Evolutionary conservation across 1,140 invertebrate genomes (phyloP).

Genomic region (Radopholus similis): DNA sequence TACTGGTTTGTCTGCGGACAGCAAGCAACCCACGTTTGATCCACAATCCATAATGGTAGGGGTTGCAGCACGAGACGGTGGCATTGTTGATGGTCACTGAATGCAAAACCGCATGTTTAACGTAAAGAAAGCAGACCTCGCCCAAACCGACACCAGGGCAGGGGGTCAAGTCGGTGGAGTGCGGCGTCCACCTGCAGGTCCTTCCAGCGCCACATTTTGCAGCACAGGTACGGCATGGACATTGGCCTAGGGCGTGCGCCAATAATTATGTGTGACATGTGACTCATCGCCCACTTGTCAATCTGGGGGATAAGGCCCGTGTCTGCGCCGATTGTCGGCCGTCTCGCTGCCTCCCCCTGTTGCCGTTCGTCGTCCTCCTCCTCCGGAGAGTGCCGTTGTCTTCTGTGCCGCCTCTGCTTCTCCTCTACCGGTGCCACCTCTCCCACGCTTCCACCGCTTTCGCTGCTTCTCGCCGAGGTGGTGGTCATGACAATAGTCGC

Average conservation of each 20-base stretch:
- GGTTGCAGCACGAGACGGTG: constrained; percentile 59
- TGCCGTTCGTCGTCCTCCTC: neutral
- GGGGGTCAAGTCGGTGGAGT: constrained; percentile 55
- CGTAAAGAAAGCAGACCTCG: constrained; percentile 11
- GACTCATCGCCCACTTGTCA: constrained; percentile 26
- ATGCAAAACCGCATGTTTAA: too few species aligned
- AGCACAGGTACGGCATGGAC: constrained; percentile 59
- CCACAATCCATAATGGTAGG: constrained; percentile 58
- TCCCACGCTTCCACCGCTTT: neutral
- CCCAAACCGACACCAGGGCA: constrained; percentile 59
- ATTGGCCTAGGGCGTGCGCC: constrained; percentile 6
- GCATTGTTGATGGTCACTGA: constrained; percentile 60
- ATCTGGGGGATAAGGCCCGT: constrained; percentile 58
- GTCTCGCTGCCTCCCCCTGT: neutral
- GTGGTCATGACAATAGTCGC: neutral
- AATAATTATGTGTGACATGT: neutral
- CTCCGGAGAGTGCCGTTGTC: neutral
- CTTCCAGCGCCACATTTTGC: constrained; percentile 59
- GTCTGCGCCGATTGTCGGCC: constrained; percentile 20
- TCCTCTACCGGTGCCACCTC: neutral
- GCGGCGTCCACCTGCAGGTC: constrained; percentile 59
- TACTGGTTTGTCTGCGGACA: neutral
- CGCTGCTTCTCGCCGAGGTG: neutral
- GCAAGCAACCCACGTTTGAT: constrained; percentile 51
- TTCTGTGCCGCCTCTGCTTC: neutral